These are phyloP conservation scores for Zaprionus taronus DNA, from an alignment of 1,140 invertebrate genomes.

Conservation along the genomic window DNA sequence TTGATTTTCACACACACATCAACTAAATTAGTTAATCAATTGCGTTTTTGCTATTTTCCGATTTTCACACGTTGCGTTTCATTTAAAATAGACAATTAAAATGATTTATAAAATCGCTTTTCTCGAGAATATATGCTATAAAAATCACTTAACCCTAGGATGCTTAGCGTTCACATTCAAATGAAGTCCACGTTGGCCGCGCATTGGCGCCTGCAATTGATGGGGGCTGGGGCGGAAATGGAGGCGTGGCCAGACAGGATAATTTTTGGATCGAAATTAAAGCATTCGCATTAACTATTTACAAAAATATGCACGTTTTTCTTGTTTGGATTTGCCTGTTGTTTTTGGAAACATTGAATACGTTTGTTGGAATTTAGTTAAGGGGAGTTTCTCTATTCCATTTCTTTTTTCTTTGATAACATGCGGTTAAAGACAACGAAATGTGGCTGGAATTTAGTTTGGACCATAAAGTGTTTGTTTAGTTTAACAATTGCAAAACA, in stretches of 20 bases:
- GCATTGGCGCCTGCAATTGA: conserved; percentile 24
- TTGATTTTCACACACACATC: conserved; percentile 59
- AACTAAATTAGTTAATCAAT: conserved; percentile 67
- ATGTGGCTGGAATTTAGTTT: conserved; percentile 34
- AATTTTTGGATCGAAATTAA: conserved; percentile 68
- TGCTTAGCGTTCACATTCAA: conserved; percentile 80
- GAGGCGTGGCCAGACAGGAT: conserved; percentile 26
- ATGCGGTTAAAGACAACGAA: conserved; percentile 40
- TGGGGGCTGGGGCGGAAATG: conserved; percentile 13
- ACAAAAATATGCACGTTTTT: conserved; percentile 72
- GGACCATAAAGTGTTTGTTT: conserved; percentile 53
- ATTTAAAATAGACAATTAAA: conserved; percentile 83
- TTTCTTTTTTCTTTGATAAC: conserved; percentile 48
- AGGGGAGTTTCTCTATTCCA: neutral
- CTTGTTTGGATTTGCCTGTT: conserved; percentile 34
- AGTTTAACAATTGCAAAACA: conserved; percentile 79
- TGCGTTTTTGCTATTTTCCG: conserved; percentile 45
- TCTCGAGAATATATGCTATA: conserved; percentile 56
- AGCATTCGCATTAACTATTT: conserved; percentile 74
- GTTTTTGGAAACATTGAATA: conserved; percentile 66
- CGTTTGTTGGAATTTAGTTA: conserved; percentile 55
- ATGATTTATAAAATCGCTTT: conserved; percentile 80
- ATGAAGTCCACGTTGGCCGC: conserved; percentile 47
- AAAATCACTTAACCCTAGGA: conserved; percentile 75
- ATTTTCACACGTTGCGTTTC: conserved; percentile 37